Base-by-base conservation (phyloP, 2,888 invertebrate genomes). In the Alcis repandata region DNA sequence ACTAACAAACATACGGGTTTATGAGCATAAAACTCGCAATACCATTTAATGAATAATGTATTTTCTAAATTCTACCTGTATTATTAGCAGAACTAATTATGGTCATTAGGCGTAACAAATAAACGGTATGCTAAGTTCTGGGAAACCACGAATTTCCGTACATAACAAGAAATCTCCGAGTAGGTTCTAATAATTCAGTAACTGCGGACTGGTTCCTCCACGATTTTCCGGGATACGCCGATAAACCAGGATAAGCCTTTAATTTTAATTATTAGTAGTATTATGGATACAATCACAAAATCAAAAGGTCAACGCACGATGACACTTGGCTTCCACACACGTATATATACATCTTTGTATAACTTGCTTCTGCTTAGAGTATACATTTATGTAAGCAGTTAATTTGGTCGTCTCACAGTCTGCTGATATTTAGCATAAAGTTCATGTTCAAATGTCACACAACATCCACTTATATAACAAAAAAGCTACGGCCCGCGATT, bases 401-500 rank as follows among this genome's bases (percentile, higher is more conserved):
- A n/a, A n/a, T n/a, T n/a, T 15, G 22, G 38, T 38, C 9, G 40
- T 53, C 22, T 53, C 40, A 11, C 33, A 33, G 19, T 54, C 48
- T 32, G 40, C 19, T 65, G 59, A 17, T 52, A 72, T 68, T 69
- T 27, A 20, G 15, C 38, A 46, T 71, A 64, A 73, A 70, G 75
- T 68, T 69, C 75, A 74, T 45, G 43, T 9, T 52, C 43, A 63
- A 75, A 76, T 77, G 73, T 46, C 72, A 69, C 15, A 33, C 6
- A 36, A 36, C 41, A 36, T 20, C n/a, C 27, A 20, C 22, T n/a
- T 32, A 27, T n/a, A n/a, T n/a, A n/a, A n/a, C n/a, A n/a, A n/a
- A n/a, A n/a, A n/a, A n/a, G n/a, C n/a, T n/a, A n/a, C n/a, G n/a
- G n/a, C n/a, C n/a, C n/a, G n/a, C n/a, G n/a, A n/a, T n/a, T n/a